Conservation (phyloP, 2,113 vertebrate species). For the Vulpes lagopus region DNA sequence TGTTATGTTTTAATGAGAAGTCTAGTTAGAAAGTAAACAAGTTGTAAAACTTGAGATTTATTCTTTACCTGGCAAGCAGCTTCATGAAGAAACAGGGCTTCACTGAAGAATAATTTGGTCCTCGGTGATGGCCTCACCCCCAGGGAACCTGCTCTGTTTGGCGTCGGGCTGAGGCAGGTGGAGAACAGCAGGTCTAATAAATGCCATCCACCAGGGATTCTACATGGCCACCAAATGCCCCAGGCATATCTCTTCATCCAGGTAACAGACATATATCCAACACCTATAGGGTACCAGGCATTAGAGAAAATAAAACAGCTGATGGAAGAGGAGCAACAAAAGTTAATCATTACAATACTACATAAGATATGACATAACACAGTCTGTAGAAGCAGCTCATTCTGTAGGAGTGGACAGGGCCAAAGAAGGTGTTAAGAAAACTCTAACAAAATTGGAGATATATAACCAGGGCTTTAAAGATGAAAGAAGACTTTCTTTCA, state of each 20-base stretch:
- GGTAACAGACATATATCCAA: neutral
- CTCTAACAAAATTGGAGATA: neutral
- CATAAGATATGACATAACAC: neutral
- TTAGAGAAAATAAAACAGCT: neutral
- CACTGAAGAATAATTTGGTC: neutral
- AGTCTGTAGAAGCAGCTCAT: neutral
- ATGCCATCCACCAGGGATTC: neutral
- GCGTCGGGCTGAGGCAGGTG: fast-evolving
- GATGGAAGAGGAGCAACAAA: neutral
- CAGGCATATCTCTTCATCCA: neutral
- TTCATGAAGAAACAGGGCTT: neutral
- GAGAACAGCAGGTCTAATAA: neutral
- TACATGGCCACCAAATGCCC: neutral
- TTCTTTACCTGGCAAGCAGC: conserved; percentile 46
- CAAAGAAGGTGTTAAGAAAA: neutral
- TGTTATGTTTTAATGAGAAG: neutral
- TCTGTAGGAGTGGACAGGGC: neutral
- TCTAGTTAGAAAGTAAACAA: conserved; percentile 48
- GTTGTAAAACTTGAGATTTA: conserved; percentile 56
- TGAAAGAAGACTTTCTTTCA: neutral
- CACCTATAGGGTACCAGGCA: neutral
- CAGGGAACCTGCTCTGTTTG: neutral
- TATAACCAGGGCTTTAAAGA: neutral
- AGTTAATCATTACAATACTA: neutral
- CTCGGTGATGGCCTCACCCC: neutral